These are phyloP conservation scores for Philereme vetulata DNA, from an alignment of 2,888 invertebrate genomes.

Conservation along the genomic window DNA sequence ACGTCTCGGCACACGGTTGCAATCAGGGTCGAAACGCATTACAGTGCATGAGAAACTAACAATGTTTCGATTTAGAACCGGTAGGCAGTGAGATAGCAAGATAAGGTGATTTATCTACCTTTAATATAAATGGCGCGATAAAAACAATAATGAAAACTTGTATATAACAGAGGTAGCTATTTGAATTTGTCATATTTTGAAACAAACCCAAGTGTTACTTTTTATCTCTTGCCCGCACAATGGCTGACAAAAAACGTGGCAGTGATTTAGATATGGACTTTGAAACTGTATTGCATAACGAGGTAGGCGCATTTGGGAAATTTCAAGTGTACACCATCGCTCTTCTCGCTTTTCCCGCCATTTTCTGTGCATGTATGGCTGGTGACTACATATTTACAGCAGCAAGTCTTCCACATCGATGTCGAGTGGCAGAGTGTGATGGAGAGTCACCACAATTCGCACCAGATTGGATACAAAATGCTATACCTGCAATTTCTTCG, in stretches of 20 bases:
- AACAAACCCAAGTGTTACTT: conserved; percentile 27
- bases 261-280: conserved; percentile 54
- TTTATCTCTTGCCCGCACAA: conserved; percentile 27
- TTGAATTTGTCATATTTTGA: conserved; percentile 39
- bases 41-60: conserved; percentile 4
- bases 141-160: conserved; percentile 27
- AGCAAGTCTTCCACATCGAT: conserved; percentile 65
- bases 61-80: conserved; percentile 4
- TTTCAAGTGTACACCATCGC: conserved; percentile 64
- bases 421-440: conserved; percentile 66
- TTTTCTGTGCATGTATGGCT: conserved; percentile 67
- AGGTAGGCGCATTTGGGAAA: conserved; percentile 69
- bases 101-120: conserved; percentile 17
- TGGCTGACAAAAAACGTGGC: conserved; percentile 47
- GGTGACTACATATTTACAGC: conserved; percentile 73
- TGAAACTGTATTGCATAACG: conserved; percentile 62
- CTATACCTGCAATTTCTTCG: conserved; percentile 59
- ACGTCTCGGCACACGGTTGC: conserved; percentile 1
- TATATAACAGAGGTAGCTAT: conserved; percentile 47
- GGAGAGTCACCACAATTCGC: conserved; percentile 54
- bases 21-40: background rate
- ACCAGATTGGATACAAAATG: conserved; percentile 65
- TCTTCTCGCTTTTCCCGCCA: conserved; percentile 59
- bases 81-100: conserved; percentile 16
- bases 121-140: conserved; percentile 27